phyloP scores from a whole-genome alignment of 2,888 invertebrate species.

The Lasius fuliginosus region DNA sequence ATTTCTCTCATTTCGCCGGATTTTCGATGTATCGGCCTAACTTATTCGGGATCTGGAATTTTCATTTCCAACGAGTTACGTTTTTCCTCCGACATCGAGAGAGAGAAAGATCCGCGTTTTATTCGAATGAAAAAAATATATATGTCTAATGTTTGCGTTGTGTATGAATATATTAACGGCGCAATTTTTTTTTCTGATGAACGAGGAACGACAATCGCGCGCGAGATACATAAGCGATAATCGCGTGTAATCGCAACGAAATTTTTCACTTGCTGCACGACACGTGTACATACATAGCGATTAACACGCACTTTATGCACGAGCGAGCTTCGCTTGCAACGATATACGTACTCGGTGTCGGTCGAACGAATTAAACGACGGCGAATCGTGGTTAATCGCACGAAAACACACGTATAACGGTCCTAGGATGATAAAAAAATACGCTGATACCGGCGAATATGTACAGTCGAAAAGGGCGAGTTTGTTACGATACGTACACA shows the following conservation, averaged over 20 bases:
- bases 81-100: no score
- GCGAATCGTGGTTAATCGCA: slow-evolving; percentile 66
- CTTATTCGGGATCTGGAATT: background rate
- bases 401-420: slow-evolving; percentile 53
- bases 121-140: background rate
- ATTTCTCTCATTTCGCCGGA: slow-evolving; percentile 8
- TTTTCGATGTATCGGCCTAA: slow-evolving; percentile 3
- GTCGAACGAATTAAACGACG: slow-evolving; percentile 63
- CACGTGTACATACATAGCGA: slow-evolving; percentile 40
- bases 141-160: background rate
- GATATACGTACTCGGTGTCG: slow-evolving; percentile 44
- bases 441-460: slow-evolving; percentile 42
- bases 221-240: slow-evolving; percentile 40
- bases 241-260: slow-evolving; percentile 50
- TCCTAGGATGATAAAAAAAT: slow-evolving; percentile 33
- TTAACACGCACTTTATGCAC: slow-evolving; percentile 58
- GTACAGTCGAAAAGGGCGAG: slow-evolving; percentile 1
- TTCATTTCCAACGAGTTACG: background rate
- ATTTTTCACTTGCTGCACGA: slow-evolving; percentile 41
- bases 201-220: slow-evolving; percentile 22
- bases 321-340: slow-evolving; percentile 34
- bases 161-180: slow-evolving; percentile 33
- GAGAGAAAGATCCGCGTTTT: background rate
- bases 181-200: slow-evolving; percentile 4
- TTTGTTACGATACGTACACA: slow-evolving; percentile 30